Evolutionary conservation across 2,797 vertebrate genomes (phyloP).

Genomic region (Molossus molossus): DNA sequence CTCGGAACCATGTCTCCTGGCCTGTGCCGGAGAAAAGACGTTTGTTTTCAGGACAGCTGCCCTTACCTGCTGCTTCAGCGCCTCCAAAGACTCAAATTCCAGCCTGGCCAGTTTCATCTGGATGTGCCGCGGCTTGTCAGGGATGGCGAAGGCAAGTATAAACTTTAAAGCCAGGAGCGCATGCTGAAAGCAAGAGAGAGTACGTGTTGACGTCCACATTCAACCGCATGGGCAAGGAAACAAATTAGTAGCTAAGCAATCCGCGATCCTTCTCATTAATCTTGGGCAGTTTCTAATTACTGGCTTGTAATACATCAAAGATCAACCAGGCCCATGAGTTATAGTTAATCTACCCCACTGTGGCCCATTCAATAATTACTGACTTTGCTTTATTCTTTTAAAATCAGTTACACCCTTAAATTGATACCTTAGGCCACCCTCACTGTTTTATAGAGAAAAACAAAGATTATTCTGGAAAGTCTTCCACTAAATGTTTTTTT

Average conservation of each 20-base stretch:
- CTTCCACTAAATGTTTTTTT: background rate
- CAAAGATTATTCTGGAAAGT: background rate
- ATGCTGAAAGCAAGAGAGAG: constrained; percentile 91
- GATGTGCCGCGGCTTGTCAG: constrained; percentile 95
- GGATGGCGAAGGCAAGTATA: constrained; percentile 96
- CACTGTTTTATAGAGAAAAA: background rate
- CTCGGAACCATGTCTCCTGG: background rate
- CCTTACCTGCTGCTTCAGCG: constrained; percentile 98
- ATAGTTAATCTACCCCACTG: background rate
- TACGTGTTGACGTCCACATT: background rate
- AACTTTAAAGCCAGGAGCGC: constrained; percentile 95
- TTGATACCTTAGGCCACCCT: background rate
- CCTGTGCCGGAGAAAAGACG: background rate
- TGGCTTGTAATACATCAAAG: background rate
- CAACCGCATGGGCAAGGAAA: background rate
- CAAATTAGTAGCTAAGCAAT: background rate
- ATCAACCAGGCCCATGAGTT: background rate
- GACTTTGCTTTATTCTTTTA: background rate
- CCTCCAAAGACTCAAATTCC: constrained; percentile 95
- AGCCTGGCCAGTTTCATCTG: constrained; percentile 92
- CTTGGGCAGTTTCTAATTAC: background rate
- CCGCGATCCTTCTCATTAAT: background rate
- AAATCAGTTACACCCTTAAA: background rate
- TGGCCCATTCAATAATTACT: background rate
- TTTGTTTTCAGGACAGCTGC: background rate